Conservation (phyloP, 2,888 invertebrate species). For the Ceratothoa steindachneri region DNA sequence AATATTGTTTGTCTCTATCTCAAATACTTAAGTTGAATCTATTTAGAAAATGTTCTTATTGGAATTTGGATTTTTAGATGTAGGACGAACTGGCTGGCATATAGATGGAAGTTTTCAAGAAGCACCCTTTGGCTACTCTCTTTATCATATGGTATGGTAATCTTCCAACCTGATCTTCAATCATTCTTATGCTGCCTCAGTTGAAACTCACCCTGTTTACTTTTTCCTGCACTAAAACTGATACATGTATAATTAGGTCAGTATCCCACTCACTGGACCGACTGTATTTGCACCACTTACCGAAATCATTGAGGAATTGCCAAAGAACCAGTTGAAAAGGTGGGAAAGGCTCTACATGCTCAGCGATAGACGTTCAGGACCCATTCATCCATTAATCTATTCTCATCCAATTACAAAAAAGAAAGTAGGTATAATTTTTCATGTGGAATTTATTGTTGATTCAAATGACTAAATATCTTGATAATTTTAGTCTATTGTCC, state of each 20-base stretch:
- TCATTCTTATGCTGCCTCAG: not conserved
- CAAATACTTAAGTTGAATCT: too few relatives aligned
- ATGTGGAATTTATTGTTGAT: too few relatives aligned
- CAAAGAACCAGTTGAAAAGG: slow-evolving; percentile 11
- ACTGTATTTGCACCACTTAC: slow-evolving; percentile 37
- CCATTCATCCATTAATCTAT: slow-evolving; percentile 37
- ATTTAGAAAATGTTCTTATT: too few relatives aligned
- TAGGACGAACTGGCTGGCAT: slow-evolving; percentile 47
- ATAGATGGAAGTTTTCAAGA: slow-evolving; percentile 48
- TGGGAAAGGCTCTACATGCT: slow-evolving; percentile 39
- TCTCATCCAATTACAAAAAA: slow-evolving; percentile 35
- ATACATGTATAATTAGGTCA: slow-evolving; percentile 7
- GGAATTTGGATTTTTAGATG: slow-evolving; percentile 29
- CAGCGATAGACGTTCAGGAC: slow-evolving; percentile 30
- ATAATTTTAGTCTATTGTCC: not conserved
- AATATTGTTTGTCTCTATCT: too few relatives aligned
- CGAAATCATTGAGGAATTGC: slow-evolving; percentile 32
- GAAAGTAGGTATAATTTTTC: slow-evolving; percentile 26
- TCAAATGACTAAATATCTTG: too few relatives aligned
- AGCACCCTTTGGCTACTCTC: slow-evolving; percentile 34
- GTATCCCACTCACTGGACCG: slow-evolving; percentile 23
- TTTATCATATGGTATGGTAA: slow-evolving; percentile 38
- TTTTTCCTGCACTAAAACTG: not conserved
- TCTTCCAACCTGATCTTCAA: not conserved
- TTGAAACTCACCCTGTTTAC: not conserved